phyloP scores from a whole-genome alignment of 2,888 invertebrate genomes.

The Drosophila formosana region DNA sequence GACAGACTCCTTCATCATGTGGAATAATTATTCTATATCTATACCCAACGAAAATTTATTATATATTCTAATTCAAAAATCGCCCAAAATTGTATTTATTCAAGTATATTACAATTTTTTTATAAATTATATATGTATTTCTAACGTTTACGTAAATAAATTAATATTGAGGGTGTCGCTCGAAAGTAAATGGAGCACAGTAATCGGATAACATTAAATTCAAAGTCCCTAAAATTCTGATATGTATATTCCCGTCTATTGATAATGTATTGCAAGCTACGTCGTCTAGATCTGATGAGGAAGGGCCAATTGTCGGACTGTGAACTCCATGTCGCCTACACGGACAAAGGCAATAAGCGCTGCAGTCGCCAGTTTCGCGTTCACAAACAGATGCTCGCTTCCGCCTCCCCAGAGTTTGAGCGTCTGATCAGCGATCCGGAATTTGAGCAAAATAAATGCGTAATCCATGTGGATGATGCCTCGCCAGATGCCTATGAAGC shows the following conservation, averaged over 20 bases:
- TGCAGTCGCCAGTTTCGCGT: slow-evolving; percentile 48
- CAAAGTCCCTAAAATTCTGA: slow-evolving; percentile 9
- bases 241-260: slow-evolving; percentile 2
- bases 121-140: no score
- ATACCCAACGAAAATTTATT: no score
- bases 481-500: slow-evolving; percentile 58
- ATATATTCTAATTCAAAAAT: no score
- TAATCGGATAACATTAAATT: slow-evolving; percentile 27
- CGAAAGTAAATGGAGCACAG: slow-evolving; percentile 3
- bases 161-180: no score
- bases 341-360: slow-evolving; percentile 11
- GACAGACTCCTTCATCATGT: no score
- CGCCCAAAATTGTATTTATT: no score
- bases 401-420: slow-evolving; percentile 65
- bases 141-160: no score
- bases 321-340: slow-evolving; percentile 47
- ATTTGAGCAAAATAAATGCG: slow-evolving; percentile 22
- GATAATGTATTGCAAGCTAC: slow-evolving; percentile 61
- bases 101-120: no score
- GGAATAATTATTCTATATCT: no score
- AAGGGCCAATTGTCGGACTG: slow-evolving; percentile 60
- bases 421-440: slow-evolving; percentile 43
- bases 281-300: slow-evolving; percentile 60
- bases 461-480: slow-evolving; percentile 57
- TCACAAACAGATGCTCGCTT: slow-evolving; percentile 57